Evolutionary conservation across 2,797 vertebrate species (phyloP), one percentile per base, ranked within the genome.

Genomic region (Discoglossus pictus): DNA sequence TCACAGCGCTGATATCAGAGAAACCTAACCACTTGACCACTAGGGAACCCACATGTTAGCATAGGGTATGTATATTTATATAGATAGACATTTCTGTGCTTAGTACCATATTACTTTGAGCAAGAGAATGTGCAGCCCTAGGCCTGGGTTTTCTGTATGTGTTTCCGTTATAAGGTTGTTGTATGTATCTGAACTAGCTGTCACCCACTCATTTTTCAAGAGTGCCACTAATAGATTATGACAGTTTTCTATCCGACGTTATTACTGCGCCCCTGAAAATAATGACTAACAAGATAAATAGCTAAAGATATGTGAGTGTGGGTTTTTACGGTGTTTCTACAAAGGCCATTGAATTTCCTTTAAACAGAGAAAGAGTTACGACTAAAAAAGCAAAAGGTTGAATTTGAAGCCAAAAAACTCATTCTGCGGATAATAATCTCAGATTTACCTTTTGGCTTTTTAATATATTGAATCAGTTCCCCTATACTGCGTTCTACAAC

Each of bases 391-490:
- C 8, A 24, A 27, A 31, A 42, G 15, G 31, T 24, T n/a, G 18
- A 20, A 38, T 56, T 50, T 43, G 23, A 43, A 59, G 39, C 2
- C 24, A 42, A 18, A 35, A 70, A 50, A 2, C 43, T 21, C 23
- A 51, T 42, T 58, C 25, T 40, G 7, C 12, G 68, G 36, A 16
- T 64, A 50, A 63, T 58, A 64, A 56, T 64, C 35, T 63, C 20
- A 40, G 42, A 56, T 63, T 63, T 63, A 50, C 51, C 60, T 42
- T n/a, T 63, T 61, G 51, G 15, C 40, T 69, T 61, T 70, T 48
- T 46, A 56, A 56, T 70, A 58, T 71, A 63, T 51, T 50, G 60
- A 71, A 64, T 56, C 52, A 13, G 21, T 58, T 56, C 51, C 18
- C 21, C 31, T 16, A 20, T 7, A 10, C 52, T 18, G 52, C 31